Evolutionary conservation across 2,888 invertebrate genomes (phyloP).

Genomic region (Xestoiulus laeticollis): DNA sequence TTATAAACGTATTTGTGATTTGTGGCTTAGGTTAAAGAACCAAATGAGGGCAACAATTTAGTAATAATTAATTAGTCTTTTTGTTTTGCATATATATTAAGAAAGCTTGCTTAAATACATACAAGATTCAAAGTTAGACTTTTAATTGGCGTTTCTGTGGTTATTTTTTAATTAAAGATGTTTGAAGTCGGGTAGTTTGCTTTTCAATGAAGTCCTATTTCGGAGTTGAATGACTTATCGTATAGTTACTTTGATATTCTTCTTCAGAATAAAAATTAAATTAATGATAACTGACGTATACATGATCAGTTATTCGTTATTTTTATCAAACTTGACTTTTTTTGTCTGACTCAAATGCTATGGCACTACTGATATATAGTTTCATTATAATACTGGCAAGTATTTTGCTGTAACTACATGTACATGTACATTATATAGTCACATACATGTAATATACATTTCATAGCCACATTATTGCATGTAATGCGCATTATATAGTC

Average conservation of each 20-base stretch:
- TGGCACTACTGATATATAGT: no score
- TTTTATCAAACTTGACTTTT: not conserved
- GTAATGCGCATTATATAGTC: no score
- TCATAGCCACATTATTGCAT: no score
- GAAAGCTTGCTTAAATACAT: not conserved
- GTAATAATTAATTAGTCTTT: not conserved
- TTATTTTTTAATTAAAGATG: not conserved
- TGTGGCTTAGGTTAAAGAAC: not conserved
- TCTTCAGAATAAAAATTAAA: no score
- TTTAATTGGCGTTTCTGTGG: not conserved
- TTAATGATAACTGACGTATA: no score
- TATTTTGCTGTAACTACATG: no score
- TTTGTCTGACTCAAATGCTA: no score
- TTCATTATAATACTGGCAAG: no score
- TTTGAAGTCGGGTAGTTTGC: not conserved
- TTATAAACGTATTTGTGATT: constrained; percentile 11
- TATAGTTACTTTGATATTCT: not conserved
- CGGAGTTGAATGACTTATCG: not conserved
- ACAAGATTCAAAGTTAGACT: not conserved
- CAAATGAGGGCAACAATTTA: not conserved
- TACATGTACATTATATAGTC: no score
- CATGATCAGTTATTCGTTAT: not conserved
- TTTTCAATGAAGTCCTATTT: not conserved
- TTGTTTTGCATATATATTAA: not conserved
- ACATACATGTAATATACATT: no score